A percentile compares a stretch with the other conserved stretches of the same genome.
These are phyloP conservation scores for Malurus melanocephalus DNA, from an alignment of 2,113 vertebrate genomes.

Conservation along the genomic window DNA sequence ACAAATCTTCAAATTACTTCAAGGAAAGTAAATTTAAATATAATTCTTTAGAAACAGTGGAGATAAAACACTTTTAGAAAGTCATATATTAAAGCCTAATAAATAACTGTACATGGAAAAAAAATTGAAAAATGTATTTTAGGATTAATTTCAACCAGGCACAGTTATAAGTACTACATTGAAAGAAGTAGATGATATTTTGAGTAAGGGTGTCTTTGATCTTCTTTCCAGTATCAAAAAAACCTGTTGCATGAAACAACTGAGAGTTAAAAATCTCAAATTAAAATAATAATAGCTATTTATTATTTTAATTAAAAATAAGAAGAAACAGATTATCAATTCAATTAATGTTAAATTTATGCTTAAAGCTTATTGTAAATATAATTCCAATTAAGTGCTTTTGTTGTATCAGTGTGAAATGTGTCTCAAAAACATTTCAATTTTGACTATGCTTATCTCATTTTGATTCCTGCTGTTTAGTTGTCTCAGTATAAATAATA, in stretches of 20 bases:
- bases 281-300: not conserved
- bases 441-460: not conserved
- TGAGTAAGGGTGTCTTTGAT: not conserved
- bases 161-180: not conserved
- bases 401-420: not conserved
- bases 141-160: not conserved
- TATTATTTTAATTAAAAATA: not conserved
- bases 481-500: not conserved
- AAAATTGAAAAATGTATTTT: not conserved
- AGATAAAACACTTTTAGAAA: not conserved
- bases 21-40: not conserved
- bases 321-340: not conserved
- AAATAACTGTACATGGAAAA: not conserved
- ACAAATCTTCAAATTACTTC: not conserved
- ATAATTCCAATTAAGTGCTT: not conserved
- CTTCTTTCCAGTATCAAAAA: not conserved
- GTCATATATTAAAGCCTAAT: not conserved
- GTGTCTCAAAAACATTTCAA: not conserved
- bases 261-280: not conserved
- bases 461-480: not conserved
- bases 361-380: not conserved
- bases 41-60: not conserved
- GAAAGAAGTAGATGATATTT: not conserved
- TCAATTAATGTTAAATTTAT: not conserved
- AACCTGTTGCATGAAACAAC: not conserved